These are phyloP conservation scores for Pseudorhombus dupliciocellatus DNA, from an alignment of 2,113 vertebrate species.

Conservation along the genomic window DNA sequence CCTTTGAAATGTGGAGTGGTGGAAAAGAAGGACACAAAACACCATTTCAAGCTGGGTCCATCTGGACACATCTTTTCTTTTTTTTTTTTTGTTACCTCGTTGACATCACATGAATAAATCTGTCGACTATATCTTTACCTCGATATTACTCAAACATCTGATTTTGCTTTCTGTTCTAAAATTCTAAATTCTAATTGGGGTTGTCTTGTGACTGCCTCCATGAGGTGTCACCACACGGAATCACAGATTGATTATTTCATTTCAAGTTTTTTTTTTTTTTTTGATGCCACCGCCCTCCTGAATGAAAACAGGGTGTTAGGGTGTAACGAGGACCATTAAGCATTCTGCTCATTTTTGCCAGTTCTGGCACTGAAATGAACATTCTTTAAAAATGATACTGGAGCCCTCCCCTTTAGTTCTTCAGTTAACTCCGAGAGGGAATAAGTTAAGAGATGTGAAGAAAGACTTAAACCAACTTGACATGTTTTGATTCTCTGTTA, in stretches of 20 bases:
- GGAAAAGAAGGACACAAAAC: slow-evolving; percentile 44
- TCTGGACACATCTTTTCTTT: slow-evolving; percentile 45
- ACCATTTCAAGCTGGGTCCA: slow-evolving; percentile 63
- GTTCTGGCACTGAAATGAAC: neutral
- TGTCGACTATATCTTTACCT: slow-evolving; percentile 21
- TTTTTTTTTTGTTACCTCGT: slow-evolving; percentile 14
- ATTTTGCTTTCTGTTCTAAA: slow-evolving; percentile 6
- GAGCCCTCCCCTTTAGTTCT: slow-evolving; percentile 22
- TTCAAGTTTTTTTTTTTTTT: neutral
- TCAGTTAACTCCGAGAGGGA: slow-evolving; percentile 35
- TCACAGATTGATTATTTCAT: neutral
- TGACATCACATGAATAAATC: slow-evolving; percentile 29
- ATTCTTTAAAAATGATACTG: slow-evolving; percentile 5
- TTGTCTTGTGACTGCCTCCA: neutral
- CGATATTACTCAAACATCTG: slow-evolving; percentile 41
- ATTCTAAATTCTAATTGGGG: slow-evolving; percentile 6
- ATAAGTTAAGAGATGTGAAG: slow-evolving; percentile 31
- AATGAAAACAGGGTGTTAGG: no score
- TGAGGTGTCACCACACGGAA: neutral
- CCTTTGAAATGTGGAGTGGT: slow-evolving; percentile 37
- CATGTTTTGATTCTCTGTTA: slow-evolving; percentile 50
- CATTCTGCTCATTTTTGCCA: no score
- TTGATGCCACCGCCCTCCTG: no score
- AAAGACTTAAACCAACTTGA: slow-evolving; percentile 42
- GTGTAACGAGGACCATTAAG: no score